Percentiles rank a stretch among this genome's conserved stretches.
phyloP scores from a whole-genome alignment of 2,888 invertebrate genomes.

The Drosophila atripex region DNA sequence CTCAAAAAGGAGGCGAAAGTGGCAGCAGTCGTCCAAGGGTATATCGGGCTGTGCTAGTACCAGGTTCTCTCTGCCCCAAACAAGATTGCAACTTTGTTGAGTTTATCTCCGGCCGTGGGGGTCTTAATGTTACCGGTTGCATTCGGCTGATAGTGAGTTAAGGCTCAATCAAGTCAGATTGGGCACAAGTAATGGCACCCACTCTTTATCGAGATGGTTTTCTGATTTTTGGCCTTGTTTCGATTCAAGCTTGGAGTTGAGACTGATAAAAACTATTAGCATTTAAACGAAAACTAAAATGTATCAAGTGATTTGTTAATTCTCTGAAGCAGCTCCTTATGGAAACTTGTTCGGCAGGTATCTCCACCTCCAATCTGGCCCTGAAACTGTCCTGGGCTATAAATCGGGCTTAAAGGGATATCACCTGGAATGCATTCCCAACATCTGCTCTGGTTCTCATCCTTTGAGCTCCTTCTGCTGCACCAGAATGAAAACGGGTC shows the following conservation, averaged over 20 bases:
- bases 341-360: constrained; percentile 32
- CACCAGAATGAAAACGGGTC: constrained; percentile 35
- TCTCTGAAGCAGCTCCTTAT: not conserved
- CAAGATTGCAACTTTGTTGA: constrained; percentile 21
- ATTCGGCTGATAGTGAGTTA: constrained; percentile 23
- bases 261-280: no score
- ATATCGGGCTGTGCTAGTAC: not conserved
- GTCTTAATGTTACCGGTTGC: constrained; percentile 31
- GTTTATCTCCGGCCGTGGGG: not conserved
- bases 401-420: constrained; percentile 11
- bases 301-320: no score
- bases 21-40: constrained; percentile 16
- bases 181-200: constrained; percentile 17
- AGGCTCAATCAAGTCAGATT: constrained; percentile 21
- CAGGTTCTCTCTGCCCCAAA: not conserved
- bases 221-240: no score
- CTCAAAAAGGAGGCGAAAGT: constrained; percentile 34
- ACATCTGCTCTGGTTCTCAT: constrained; percentile 8
- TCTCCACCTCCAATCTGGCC: constrained; percentile 13
- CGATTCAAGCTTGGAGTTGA: no score
- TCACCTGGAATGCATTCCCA: constrained; percentile 8
- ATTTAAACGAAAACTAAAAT: no score
- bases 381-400: constrained; percentile 20
- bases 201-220: not conserved
- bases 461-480: no score